phyloP scores from a whole-genome alignment of 2,113 vertebrate genomes.

The Ursus arctos region DNA sequence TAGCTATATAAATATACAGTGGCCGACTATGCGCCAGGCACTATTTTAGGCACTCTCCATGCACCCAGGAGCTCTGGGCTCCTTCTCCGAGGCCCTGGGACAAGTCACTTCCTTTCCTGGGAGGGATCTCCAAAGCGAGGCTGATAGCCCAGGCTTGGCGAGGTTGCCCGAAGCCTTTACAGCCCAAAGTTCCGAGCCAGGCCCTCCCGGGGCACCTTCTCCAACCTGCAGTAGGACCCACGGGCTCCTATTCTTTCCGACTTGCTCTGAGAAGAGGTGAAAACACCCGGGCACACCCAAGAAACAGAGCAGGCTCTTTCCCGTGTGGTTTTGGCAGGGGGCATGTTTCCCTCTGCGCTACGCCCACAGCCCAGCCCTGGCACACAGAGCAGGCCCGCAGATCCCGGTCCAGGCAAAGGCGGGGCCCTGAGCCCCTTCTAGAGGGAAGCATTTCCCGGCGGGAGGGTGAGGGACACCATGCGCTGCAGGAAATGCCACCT shows the following conservation, averaged over 20 bases:
- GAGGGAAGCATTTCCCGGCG: neutral
- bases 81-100: neutral
- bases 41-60: neutral
- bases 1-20: neutral
- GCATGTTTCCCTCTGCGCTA: neutral
- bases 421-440: neutral
- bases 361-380: neutral
- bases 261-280: neutral
- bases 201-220: neutral
- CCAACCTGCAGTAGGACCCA: neutral
- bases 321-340: neutral
- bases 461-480: neutral
- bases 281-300: neutral
- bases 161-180: neutral
- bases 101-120: neutral
- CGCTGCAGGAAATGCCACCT: neutral
- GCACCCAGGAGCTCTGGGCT: neutral
- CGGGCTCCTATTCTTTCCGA: neutral
- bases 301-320: neutral
- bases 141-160: neutral
- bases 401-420: neutral
- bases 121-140: neutral
- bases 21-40: neutral
- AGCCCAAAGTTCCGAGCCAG: neutral
- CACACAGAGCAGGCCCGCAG: neutral